Percentiles rank a stretch among this genome's conserved stretches.
Conservation (phyloP, 2,113 vertebrate genomes). For the Bostrychus sinensis region DNA sequence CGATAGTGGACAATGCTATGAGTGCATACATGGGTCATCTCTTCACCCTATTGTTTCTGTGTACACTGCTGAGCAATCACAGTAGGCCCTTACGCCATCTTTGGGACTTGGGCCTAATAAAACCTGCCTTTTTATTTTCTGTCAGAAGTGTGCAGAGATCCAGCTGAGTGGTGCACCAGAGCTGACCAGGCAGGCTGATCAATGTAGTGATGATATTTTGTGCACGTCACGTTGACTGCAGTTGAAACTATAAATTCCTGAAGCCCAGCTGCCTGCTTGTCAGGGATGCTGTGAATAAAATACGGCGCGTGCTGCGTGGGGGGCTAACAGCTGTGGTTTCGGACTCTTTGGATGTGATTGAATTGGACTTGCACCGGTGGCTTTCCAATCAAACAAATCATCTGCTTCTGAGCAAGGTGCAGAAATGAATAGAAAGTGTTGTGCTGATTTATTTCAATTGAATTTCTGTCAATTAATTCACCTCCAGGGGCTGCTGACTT, state of each 20-base stretch:
- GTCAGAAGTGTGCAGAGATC: neutral
- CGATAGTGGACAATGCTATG: too few species aligned
- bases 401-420: constrained; percentile 28
- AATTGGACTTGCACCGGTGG: constrained; percentile 46
- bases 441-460: constrained; percentile 49
- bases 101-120: neutral
- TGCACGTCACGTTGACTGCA: constrained; percentile 19
- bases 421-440: constrained; percentile 30
- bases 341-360: constrained; percentile 47
- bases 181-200: constrained; percentile 8
- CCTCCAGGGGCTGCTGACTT: constrained; percentile 23
- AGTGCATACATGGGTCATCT: too few species aligned
- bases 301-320: constrained; percentile 1
- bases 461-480: constrained; percentile 39
- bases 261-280: neutral
- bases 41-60: too few species aligned
- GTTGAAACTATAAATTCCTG: constrained; percentile 24
- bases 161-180: constrained; percentile 3
- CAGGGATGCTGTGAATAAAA: constrained; percentile 31
- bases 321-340: constrained; percentile 28
- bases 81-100: neutral
- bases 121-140: neutral
- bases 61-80: too few species aligned
- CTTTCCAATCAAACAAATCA: constrained; percentile 61
- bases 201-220: constrained; percentile 15